Evolutionary conservation across 2,888 invertebrate genomes (phyloP).

Genomic region (Cabera pusaria): DNA sequence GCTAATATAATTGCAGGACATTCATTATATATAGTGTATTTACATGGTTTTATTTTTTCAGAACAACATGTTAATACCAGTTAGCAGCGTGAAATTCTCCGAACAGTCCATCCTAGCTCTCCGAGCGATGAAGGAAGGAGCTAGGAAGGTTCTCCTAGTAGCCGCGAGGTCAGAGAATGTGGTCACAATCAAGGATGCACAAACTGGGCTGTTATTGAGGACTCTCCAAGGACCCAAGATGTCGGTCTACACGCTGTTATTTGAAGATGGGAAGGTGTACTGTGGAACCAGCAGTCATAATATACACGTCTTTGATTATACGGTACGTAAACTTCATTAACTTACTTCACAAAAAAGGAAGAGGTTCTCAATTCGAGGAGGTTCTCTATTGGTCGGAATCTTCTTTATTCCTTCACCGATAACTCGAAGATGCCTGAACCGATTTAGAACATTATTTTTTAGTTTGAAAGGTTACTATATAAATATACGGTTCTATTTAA

Average conservation of each 20-base stretch:
- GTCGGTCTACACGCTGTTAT: conserved; percentile 88
- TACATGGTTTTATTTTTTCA: conserved; percentile 52
- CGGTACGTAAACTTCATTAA: conserved; percentile 87
- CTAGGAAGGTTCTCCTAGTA: conserved; percentile 86
- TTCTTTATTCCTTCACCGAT: no score
- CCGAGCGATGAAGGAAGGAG: conserved; percentile 88
- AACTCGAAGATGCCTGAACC: no score
- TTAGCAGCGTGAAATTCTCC: conserved; percentile 83
- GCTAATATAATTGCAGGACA: no score
- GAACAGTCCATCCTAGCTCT: conserved; percentile 87
- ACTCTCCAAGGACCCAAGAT: conserved; percentile 82
- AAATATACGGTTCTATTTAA: no score
- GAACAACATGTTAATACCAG: conserved; percentile 81
- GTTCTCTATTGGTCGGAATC: no score
- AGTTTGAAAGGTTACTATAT: no score
- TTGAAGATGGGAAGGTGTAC: conserved; percentile 87
- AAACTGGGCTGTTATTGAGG: conserved; percentile 86
- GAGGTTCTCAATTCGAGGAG: no score
- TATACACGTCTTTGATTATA: conserved; percentile 89
- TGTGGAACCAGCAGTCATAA: conserved; percentile 89
- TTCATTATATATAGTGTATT: no score
- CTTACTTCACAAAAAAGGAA: no score
- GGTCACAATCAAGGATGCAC: conserved; percentile 88
- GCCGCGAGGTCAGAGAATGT: conserved; percentile 87
- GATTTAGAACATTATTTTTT: no score